These are phyloP conservation scores for Eulemur albifrons DNA, from an alignment of 2,797 vertebrate genomes.

Conservation along the genomic window DNA sequence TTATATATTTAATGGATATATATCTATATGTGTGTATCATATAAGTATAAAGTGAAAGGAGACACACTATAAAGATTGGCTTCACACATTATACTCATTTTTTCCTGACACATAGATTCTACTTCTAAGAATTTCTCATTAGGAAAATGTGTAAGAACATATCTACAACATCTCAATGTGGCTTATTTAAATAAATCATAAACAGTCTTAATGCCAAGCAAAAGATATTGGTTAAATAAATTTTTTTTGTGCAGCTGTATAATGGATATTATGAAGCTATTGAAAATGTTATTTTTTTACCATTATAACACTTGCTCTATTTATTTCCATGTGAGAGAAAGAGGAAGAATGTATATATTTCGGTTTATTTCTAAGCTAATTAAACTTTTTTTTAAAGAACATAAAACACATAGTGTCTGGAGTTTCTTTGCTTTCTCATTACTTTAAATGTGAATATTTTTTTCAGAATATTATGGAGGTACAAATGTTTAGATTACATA, in stretches of 20 bases:
- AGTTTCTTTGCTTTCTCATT: background rate
- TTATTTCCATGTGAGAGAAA: background rate
- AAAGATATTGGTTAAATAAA: constrained; percentile 28
- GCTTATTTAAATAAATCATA: background rate
- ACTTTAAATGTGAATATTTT: too few relatives aligned
- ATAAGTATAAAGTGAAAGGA: background rate
- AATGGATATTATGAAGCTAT: background rate
- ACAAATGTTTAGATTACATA: too few relatives aligned
- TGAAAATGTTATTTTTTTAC: constrained; percentile 18
- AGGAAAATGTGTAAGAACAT: background rate
- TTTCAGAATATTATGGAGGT: too few relatives aligned
- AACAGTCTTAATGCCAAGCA: background rate
- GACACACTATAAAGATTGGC: background rate
- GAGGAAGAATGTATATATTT: background rate
- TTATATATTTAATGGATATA: background rate
- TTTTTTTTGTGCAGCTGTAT: background rate
- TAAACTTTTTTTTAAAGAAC: background rate
- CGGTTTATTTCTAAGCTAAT: background rate
- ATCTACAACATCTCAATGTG: background rate
- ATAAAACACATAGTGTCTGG: background rate
- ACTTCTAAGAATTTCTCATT: constrained; percentile 2
- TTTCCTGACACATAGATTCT: background rate
- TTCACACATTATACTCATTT: background rate
- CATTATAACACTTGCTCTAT: background rate
- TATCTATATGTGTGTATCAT: too few relatives aligned